Evolutionary conservation across 2,113 vertebrate species (phyloP), one percentile per base, ranked within the genome.

Genomic region (Bubo scandiacus): DNA sequence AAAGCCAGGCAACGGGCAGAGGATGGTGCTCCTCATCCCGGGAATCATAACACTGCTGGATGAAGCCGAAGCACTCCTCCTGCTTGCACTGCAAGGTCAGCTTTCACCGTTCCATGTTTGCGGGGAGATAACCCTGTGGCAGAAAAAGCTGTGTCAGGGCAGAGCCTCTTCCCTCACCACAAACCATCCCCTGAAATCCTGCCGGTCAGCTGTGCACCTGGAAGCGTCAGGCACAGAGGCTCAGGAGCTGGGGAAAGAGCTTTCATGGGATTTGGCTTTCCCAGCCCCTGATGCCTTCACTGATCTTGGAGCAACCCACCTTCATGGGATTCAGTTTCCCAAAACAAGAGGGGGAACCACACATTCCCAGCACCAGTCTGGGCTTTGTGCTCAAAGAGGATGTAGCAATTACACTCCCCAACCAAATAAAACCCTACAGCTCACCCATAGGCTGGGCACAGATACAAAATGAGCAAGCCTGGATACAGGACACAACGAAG

Each of bases 41-140:
- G 96, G 99, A 99, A 97, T 99, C 98, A 36, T 99, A 99, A 98
- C 99, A 99, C 98, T 99, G 99, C 96, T 99, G 99, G 43, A 99
- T 99, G 97, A 99, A 99, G 73, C 99, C 99, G 19, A 99, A 99
- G 96, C 99, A 99, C 42, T 99, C 99, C 55, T 99, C 99, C 26
- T 99, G 97, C 70, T 99, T 99, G 29, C 99, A 97, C 90, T 99
- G 98, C 55, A 99, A 96, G 27, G 99, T 99, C 97, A 99, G 95
- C 92, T 99, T 99, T 70, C 99, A 96, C 85, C 99, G 98, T 93
- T 99, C 99, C 54, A 98, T 99, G 97, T 99, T 99, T 65, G 99
- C 99, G 0, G 99, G 99, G 81, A 99, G 99, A 92, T 99, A 99
- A 59, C 99, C 99, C 99, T 99, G 65, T 0, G 2, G 61, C 4